phyloP scores from a whole-genome alignment of 2,888 invertebrate species.

The Diplolepis rosae region DNA sequence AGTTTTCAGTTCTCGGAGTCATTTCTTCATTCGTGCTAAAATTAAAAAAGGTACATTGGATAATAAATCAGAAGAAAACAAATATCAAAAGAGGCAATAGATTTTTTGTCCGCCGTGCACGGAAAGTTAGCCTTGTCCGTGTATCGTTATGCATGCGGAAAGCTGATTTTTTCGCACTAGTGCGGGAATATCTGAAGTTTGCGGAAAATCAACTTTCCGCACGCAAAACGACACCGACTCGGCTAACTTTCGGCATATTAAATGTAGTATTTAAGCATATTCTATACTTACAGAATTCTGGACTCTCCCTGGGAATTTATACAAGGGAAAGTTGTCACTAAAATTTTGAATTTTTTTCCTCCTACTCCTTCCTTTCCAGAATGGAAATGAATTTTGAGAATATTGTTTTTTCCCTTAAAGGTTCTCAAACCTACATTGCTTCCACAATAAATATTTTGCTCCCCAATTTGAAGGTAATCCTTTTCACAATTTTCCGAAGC shows the following conservation, averaged over 20 bases:
- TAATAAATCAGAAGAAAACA: neutral
- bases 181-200: no score
- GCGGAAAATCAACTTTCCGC: no score
- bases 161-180: no score
- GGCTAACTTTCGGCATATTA: no score
- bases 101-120: no score
- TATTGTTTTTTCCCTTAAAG: slow-evolving; percentile 74
- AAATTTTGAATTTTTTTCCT: slow-evolving; percentile 75
- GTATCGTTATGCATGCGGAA: no score
- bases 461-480: slow-evolving; percentile 75
- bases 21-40: neutral
- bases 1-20: neutral
- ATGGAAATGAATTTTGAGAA: slow-evolving; percentile 74
- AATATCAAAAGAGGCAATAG: no score
- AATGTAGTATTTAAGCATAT: no score
- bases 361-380: slow-evolving; percentile 66
- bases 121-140: no score
- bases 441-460: slow-evolving; percentile 75
- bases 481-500: slow-evolving; percentile 74
- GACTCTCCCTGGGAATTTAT: slow-evolving; percentile 22
- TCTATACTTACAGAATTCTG: neutral
- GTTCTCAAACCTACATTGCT: slow-evolving; percentile 73
- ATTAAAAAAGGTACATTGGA: neutral
- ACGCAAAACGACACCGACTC: no score
- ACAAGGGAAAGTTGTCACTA: slow-evolving; percentile 75